A percentile compares a stretch with the other conserved stretches of the same genome.
phyloP scores from a whole-genome alignment of 37 sponge, comb jelly and placozoan species.

The Geodia barretti region DNA sequence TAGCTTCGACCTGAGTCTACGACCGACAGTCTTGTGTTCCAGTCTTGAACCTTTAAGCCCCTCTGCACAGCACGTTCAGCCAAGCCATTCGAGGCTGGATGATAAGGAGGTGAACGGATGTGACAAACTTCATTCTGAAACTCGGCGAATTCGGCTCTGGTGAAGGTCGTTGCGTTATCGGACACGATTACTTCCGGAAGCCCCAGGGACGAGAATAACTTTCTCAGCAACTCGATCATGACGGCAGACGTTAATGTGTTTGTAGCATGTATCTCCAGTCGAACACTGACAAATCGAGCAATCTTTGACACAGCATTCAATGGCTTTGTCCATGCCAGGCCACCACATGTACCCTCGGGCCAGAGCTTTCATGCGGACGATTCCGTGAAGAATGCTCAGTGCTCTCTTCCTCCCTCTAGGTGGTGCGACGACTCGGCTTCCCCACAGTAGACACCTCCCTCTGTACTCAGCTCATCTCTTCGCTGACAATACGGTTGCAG shows the following conservation, averaged over 20 bases:
- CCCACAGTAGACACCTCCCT: slow-evolving; percentile 51
- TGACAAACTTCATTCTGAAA: slow-evolving; percentile 41
- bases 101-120: neutral
- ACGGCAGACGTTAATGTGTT: slow-evolving; percentile 5
- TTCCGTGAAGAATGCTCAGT: slow-evolving; percentile 33
- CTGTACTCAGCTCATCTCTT: slow-evolving; percentile 37
- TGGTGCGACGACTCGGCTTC: slow-evolving; percentile 51
- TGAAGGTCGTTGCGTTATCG: slow-evolving; percentile 54
- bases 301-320: slow-evolving; percentile 27
- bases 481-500: slow-evolving; percentile 13
- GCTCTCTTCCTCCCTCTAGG: neutral
- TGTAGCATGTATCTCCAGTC: slow-evolving; percentile 25
- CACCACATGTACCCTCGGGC: slow-evolving; percentile 41
- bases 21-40: neutral
- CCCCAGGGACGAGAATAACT: slow-evolving; percentile 32
- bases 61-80: slow-evolving; percentile 24
- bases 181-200: slow-evolving; percentile 47
- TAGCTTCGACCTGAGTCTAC: slow-evolving; percentile 30
- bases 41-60: too few relatives aligned
- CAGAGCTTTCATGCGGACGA: slow-evolving; percentile 53
- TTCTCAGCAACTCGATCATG: slow-evolving; percentile 31
- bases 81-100: neutral
- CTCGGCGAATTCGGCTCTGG: slow-evolving; percentile 18
- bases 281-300: slow-evolving; percentile 35
- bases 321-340: slow-evolving; percentile 33